A percentile compares a stretch with the other conserved stretches of the same genome.
These are phyloP conservation scores for Thecophora atra DNA, from an alignment of 2,888 invertebrate species.

Conservation along the genomic window DNA sequence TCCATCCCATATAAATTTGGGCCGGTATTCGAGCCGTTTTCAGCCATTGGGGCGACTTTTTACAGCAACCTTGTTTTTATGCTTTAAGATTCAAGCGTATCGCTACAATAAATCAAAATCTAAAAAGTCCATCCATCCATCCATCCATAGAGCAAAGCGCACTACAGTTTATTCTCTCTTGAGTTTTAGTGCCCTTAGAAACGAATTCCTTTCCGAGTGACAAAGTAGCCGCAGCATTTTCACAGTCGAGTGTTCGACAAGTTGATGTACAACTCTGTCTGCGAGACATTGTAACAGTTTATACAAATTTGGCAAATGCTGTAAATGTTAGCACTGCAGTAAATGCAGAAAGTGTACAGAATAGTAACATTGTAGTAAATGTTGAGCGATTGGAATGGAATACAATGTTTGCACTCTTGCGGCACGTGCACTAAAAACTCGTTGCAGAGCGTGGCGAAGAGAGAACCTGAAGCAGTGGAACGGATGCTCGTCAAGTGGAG, in stretches of 20 bases:
- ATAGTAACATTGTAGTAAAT: neutral
- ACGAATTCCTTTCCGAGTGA: slow-evolving; percentile 2
- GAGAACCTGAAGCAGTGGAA: too few species aligned
- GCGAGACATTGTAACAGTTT: slow-evolving; percentile 12
- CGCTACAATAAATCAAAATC: too few species aligned
- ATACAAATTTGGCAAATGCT: slow-evolving; percentile 6
- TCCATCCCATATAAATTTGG: too few species aligned
- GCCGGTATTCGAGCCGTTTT: too few species aligned
- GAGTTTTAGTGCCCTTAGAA: slow-evolving; percentile 7
- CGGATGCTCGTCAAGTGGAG: too few species aligned
- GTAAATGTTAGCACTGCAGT: slow-evolving; percentile 5
- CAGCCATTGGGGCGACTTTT: too few species aligned
- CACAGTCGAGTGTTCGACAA: neutral
- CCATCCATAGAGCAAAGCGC: too few species aligned
- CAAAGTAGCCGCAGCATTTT: slow-evolving; percentile 10
- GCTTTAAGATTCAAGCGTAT: too few species aligned
- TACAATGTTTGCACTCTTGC: neutral
- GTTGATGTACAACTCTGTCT: neutral
- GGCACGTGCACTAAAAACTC: neutral
- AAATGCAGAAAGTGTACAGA: neutral
- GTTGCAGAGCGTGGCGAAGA: neutral
- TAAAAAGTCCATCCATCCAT: too few species aligned
- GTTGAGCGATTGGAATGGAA: neutral
- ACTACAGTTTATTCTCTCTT: slow-evolving; percentile 42
- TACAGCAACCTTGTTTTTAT: too few species aligned